phyloP scores from a whole-genome alignment of 2,113 vertebrate genomes.

The Sapayoa aenigma region DNA sequence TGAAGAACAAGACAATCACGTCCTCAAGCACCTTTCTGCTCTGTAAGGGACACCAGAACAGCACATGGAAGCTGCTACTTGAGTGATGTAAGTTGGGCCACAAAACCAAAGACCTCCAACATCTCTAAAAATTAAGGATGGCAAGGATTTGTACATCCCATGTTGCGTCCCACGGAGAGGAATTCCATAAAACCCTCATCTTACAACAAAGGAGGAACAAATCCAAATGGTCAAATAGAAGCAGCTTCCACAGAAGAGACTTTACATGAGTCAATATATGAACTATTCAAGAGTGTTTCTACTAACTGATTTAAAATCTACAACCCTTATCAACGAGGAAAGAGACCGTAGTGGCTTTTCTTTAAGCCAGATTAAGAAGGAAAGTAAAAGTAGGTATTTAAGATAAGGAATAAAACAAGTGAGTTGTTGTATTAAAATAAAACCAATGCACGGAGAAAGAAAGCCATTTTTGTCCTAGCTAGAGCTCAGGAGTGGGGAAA shows the following conservation, averaged over 20 bases:
- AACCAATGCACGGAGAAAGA: neutral
- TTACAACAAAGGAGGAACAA: neutral
- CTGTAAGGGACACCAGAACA: neutral
- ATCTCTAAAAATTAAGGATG: neutral
- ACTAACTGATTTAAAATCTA: slow-evolving; percentile 29
- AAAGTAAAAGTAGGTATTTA: slow-evolving; percentile 29
- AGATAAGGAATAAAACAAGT: slow-evolving; percentile 38
- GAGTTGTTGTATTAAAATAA: neutral
- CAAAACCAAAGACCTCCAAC: neutral
- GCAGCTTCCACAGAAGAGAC: neutral
- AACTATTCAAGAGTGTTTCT: slow-evolving; percentile 40
- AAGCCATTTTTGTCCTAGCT: neutral
- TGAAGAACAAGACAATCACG: neutral
- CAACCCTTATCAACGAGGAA: slow-evolving; percentile 18
- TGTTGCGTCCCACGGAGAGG: neutral
- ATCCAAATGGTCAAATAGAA: slow-evolving; percentile 26
- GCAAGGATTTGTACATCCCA: neutral
- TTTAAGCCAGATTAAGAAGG: neutral
- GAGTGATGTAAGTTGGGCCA: neutral
- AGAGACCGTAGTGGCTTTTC: neutral
- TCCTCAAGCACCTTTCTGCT: neutral
- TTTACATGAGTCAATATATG: slow-evolving; percentile 39
- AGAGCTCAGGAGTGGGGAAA: neutral
- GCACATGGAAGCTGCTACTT: fast-evolving
- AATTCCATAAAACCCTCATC: neutral